Evolutionary conservation across 1,140 invertebrate species (phyloP), one percentile per base, ranked within the genome.

Genomic region (Trialeurodes vaporariorum): DNA sequence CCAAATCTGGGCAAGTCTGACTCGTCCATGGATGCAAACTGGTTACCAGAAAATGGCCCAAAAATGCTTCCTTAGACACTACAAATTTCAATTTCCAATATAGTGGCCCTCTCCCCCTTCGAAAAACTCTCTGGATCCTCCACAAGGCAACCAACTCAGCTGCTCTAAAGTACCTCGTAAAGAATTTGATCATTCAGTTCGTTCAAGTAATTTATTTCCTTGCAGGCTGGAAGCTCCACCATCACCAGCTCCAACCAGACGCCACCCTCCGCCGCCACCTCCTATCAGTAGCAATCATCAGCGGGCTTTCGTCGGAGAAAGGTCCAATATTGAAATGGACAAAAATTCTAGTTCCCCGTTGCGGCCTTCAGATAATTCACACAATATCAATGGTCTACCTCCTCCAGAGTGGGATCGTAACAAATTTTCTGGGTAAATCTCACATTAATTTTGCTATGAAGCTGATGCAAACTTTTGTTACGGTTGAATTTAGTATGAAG

Each of bases 281-380:
- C 73, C 70, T 64, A 69, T 59, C 61, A 65, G 17, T 27, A 59
- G 24, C 34, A 67, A 22, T 63, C 68, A 63, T 25, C 67, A 66
- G 64, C 61, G 67, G 64, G 70, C 22, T 61, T 61, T 61, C 59
- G 60, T 2, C 27, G 61, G 23, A 34, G 34, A 59, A 70, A 61
- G 17, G 63, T 65, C 23, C 59, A 27, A 11, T 49, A 62, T 2
- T 49, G 59, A 21, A 58, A 58, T 59, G 27, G 59, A 25, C 27
- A 65, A 25, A 26, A 34, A 71, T 22, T 73, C 70, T 27, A 73
- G 76, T 67, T 75, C 74, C 1, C 71, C 75, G 1, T 64, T 76
- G 27, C 69, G 74, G 40, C 76, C 73, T 66, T 74, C 76, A 67
- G 74, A 65, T 17, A 25, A 22, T n/a, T 59, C 49, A 49, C 26